A percentile compares a stretch with the other conserved stretches of the same genome.
phyloP scores from a whole-genome alignment of 2,113 vertebrate genomes.

The Columbina picui region DNA sequence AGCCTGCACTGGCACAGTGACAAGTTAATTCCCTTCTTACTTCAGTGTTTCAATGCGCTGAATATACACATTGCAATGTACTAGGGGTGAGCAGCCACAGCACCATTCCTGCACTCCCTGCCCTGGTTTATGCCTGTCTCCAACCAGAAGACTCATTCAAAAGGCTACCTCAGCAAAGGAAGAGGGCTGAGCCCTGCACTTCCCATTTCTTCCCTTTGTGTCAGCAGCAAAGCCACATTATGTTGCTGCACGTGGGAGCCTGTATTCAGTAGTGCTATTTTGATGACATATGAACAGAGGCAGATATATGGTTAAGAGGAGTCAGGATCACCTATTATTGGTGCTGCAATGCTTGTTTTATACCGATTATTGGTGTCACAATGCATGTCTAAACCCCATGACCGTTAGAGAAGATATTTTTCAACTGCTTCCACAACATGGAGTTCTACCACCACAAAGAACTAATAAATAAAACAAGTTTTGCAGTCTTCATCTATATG shows the following conservation, averaged over 20 bases:
- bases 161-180: not conserved
- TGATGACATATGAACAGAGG: not conserved
- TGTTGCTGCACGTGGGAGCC: not conserved
- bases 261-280: not conserved
- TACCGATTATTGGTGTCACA: not conserved
- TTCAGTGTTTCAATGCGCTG: not conserved
- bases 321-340: not conserved
- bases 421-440: not conserved
- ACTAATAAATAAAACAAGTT: not conserved
- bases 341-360: not conserved
- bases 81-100: not conserved
- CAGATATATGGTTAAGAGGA: accelerated
- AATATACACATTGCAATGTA: accelerated
- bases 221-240: not conserved
- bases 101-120: not conserved
- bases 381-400: not conserved
- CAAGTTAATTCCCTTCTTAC: not conserved
- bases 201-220: not conserved
- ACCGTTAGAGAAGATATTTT: not conserved
- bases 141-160: not conserved
- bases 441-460: not conserved
- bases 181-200: not conserved
- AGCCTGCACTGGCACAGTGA: not conserved
- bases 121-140: not conserved
- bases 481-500: not conserved